Base-by-base conservation (phyloP, 2,113 vertebrate species). In the Buteo buteo region DNA sequence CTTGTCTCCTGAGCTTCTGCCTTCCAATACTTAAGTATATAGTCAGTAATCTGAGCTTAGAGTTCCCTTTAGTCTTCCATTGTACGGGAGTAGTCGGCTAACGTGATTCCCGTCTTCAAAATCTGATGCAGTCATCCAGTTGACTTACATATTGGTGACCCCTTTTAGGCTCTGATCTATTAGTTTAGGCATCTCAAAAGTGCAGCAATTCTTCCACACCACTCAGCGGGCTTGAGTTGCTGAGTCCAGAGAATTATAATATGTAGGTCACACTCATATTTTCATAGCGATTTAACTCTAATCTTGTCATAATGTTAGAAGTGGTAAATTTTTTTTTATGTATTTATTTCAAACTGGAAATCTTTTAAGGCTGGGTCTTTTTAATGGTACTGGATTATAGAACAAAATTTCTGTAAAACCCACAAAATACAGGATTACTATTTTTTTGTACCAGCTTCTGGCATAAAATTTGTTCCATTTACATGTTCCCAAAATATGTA, bases 381-480 rank as follows among this genome's bases (percentile, higher is more conserved):
- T 59, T 69, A 55, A 32, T 59, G 12, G 8, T 69, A 26, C 14
- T 57, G 4, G 28, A 57, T 40, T 65, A 6, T 1, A 79, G 26
- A 84, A 17, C 4, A 91, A 67, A 71, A 59, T 87, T n/a, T 65
- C 21, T 69, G 3, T 52, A 72, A 59, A 69, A 8, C 19, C 14
- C 0, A 0, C 3, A 59, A 78, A 67, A 76, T n/a, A 22, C 3
- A 19, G 7, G 0, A 6, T 42, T 4, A 17, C 47, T 84, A 12
- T 10, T 90, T 90, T 72, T 72, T 91, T n/a, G 21, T 91, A 49
- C 8, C 9, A 76, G 6, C 7, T 85, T 92, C 66, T 86, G 21
- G 11, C 82, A 52, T 83, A 76, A 86, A 76, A 31, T 72, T 29
- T 26, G 2, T 58, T 91, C 72, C 22, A 50, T 67, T 42, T 91